phyloP scores from a whole-genome alignment of 2,888 invertebrate genomes.

The Schizotus pectinicornis region DNA sequence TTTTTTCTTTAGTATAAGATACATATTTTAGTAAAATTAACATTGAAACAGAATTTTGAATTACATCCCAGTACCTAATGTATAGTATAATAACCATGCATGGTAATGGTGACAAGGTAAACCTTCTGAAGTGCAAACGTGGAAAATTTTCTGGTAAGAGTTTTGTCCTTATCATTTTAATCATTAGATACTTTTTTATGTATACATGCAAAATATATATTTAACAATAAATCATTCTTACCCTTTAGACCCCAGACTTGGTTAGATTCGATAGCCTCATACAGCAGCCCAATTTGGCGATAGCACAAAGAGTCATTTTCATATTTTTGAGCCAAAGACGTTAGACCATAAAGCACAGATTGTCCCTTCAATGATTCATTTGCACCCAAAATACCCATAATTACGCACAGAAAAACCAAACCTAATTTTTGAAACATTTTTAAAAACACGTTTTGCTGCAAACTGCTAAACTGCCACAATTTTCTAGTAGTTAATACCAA shows the following conservation, averaged over 20 bases:
- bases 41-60: no score
- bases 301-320: slow-evolving; percentile 35
- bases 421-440: neutral
- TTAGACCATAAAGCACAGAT: slow-evolving; percentile 45
- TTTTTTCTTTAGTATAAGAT: no score
- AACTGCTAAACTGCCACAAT: neutral
- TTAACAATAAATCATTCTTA: slow-evolving; percentile 29
- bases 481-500: neutral
- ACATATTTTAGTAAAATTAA: no score
- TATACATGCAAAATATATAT: no score
- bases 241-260: slow-evolving; percentile 51
- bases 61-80: neutral
- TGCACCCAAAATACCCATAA: slow-evolving; percentile 7
- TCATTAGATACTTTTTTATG: neutral
- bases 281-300: slow-evolving; percentile 39
- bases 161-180: neutral
- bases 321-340: slow-evolving; percentile 34
- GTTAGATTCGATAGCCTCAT: slow-evolving; percentile 37
- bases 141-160: no score
- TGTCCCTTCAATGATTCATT: slow-evolving; percentile 37
- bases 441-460: no score
- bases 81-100: neutral
- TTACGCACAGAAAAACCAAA: slow-evolving; percentile 4
- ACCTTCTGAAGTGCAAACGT: no score
- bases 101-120: no score